Evolutionary conservation across 2,113 vertebrate genomes (phyloP).

Genomic region (Mungos mungo): DNA sequence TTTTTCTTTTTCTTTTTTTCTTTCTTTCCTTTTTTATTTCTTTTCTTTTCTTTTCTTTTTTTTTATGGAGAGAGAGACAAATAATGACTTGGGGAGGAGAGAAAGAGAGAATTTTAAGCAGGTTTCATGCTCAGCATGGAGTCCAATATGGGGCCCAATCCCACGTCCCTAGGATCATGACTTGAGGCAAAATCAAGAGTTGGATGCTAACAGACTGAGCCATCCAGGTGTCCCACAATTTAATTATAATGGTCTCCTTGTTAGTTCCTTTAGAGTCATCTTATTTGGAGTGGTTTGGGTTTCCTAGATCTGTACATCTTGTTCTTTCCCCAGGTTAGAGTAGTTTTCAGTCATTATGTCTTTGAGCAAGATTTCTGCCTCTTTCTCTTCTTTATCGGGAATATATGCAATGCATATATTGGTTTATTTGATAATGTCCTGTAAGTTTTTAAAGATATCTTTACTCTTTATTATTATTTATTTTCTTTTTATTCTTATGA

Average conservation of each 20-base stretch:
- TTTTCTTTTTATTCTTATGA: not conserved
- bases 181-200: not conserved
- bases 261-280: not conserved
- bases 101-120: not conserved
- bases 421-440: not conserved
- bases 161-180: not conserved
- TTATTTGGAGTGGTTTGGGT: not conserved
- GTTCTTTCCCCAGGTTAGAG: not conserved
- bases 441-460: not conserved
- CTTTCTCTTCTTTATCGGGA: not conserved
- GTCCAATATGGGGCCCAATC: too few species aligned
- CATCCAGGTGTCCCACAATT: not conserved
- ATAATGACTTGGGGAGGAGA: not conserved
- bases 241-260: not conserved
- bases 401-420: not conserved
- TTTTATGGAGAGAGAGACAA: too few species aligned
- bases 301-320: not conserved
- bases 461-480: not conserved
- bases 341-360: not conserved
- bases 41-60: too few species aligned
- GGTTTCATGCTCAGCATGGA: not conserved
- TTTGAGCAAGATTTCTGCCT: not conserved
- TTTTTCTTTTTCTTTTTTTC: not conserved
- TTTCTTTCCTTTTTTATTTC: too few species aligned
- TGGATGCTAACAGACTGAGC: not conserved